phyloP scores from a whole-genome alignment of 2,888 invertebrate genomes.

The Lithosia quadra region DNA sequence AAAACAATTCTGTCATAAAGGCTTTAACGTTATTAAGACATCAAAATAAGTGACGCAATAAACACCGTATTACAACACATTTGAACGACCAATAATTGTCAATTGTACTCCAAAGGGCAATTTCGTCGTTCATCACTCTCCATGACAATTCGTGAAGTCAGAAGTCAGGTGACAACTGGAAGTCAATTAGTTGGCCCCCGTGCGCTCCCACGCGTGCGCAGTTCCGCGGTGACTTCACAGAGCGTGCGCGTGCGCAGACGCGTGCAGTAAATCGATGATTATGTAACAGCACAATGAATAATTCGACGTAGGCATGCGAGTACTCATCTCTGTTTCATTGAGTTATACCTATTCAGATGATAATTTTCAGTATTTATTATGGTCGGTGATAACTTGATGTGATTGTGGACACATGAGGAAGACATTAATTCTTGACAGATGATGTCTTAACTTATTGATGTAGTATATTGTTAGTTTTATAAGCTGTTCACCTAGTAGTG shows the following conservation, averaged over 20 bases:
- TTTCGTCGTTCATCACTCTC: constrained; percentile 38
- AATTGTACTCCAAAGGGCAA: constrained; percentile 46
- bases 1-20: neutral
- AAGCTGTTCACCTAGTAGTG: neutral
- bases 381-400: neutral
- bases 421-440: too few species aligned
- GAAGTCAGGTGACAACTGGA: constrained; percentile 59
- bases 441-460: neutral
- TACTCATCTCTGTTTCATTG: constrained; percentile 11
- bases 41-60: neutral
- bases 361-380: neutral
- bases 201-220: constrained; percentile 47
- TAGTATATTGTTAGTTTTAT: neutral
- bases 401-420: too few species aligned
- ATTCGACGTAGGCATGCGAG: constrained; percentile 10
- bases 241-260: constrained; percentile 27
- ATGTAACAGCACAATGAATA: constrained; percentile 39
- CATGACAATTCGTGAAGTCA: constrained; percentile 56
- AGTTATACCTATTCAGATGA: neutral
- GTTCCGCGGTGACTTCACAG: constrained; percentile 50
- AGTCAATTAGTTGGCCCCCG: constrained; percentile 62
- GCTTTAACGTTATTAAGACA: neutral
- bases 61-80: neutral
- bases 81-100: constrained; percentile 43
- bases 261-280: constrained; percentile 34